A percentile compares a stretch with the other conserved stretches of the same genome.
Conservation (phyloP, 2,113 vertebrate genomes). For the Equus quagga region DNA sequence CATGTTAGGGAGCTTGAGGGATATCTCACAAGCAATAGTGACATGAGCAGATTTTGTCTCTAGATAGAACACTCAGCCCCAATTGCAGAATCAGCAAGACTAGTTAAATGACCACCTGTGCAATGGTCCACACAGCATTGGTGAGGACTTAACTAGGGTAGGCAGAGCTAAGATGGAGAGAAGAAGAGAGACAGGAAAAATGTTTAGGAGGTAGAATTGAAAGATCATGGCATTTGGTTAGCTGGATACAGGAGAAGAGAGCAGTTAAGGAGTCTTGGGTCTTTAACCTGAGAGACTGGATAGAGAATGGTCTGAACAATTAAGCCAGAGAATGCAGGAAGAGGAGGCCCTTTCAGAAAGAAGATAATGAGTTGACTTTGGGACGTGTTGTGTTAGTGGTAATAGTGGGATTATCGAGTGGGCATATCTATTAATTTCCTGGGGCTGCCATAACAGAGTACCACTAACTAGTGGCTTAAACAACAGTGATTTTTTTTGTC, state of each 20-base stretch:
- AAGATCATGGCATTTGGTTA: not conserved
- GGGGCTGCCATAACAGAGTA: not conserved
- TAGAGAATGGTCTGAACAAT: not conserved
- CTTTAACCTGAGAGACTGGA: not conserved
- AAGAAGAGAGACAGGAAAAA: not conserved
- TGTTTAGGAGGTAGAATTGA: not conserved
- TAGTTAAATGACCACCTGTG: not conserved
- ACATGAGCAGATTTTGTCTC: not conserved
- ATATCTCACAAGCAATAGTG: not conserved
- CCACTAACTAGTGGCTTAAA: not conserved
- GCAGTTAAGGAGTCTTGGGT: not conserved
- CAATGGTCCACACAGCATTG: not conserved
- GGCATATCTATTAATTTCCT: not conserved
- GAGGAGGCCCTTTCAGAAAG: not conserved
- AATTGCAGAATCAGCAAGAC: not conserved
- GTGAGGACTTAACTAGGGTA: not conserved
- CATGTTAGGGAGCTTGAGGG: not conserved
- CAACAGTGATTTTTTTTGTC: not conserved
- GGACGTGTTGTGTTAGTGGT: not conserved
- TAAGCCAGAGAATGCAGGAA: not conserved
- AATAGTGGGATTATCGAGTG: not conserved
- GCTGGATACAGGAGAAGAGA: not conserved
- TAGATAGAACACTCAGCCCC: not conserved
- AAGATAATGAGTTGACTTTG: not conserved
- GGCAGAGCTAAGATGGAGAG: not conserved